A percentile compares a stretch with the other conserved stretches of the same genome.
phyloP scores from a whole-genome alignment of 2,113 vertebrate genomes.

The Prochilodus magdalenae region DNA sequence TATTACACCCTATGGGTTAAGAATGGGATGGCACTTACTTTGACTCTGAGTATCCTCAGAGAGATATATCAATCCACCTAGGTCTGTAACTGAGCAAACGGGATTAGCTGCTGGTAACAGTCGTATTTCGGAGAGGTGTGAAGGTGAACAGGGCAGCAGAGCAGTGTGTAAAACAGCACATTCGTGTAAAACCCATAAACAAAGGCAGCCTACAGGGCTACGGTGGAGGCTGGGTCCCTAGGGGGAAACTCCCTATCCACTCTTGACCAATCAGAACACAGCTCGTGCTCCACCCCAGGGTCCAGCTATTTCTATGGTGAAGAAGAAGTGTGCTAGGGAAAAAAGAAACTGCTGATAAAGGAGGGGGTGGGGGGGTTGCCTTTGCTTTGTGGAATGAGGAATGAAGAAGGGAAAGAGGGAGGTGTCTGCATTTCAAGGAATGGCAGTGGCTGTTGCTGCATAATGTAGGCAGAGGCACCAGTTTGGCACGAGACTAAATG shows the following conservation, averaged over 20 bases:
- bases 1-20: too few species aligned
- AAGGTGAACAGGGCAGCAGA: not conserved
- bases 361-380: not conserved
- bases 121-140: not conserved
- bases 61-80: too few species aligned
- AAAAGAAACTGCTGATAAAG: not conserved
- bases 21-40: too few species aligned
- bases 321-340: not conserved
- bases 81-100: too few species aligned
- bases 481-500: conserved; percentile 19
- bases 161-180: not conserved
- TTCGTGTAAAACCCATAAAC: not conserved
- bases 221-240: conserved; percentile 3
- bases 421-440: not conserved
- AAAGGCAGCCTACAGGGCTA: not conserved
- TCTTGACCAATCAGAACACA: conserved; percentile 37
- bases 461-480: conserved; percentile 47
- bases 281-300: not conserved
- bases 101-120: too few species aligned
- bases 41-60: too few species aligned
- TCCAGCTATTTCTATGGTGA: conserved; percentile 11
- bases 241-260: conserved; percentile 11
- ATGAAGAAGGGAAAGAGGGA: not conserved
- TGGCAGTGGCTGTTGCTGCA: conserved; percentile 8
- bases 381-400: not conserved